Conservation (phyloP, 2,797 vertebrate species). For the Cossypha niveicapilla region DNA sequence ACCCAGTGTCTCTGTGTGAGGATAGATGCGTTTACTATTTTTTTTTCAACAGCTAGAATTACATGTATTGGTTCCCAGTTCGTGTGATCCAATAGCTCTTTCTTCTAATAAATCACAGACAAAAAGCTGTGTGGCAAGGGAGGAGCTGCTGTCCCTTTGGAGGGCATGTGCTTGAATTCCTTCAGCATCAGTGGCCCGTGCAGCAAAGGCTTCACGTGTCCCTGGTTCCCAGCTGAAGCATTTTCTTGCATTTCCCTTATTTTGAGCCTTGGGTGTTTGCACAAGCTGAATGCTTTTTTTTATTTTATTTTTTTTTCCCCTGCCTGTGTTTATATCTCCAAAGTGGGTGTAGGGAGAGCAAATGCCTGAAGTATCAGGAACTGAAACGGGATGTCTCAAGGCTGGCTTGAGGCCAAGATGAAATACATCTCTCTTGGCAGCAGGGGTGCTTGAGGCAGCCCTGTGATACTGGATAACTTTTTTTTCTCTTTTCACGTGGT, state of each 20-base stretch:
- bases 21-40: neutral
- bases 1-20: neutral
- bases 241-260: neutral
- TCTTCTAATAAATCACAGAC: neutral
- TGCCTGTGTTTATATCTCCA: constrained; percentile 10
- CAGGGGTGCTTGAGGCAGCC: constrained; percentile 44
- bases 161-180: neutral
- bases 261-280: neutral
- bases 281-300: neutral
- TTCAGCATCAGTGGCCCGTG: fast-evolving
- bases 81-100: neutral
- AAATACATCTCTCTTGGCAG: constrained; percentile 62
- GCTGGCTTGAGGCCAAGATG: constrained; percentile 49
- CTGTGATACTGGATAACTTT: constrained; percentile 48
- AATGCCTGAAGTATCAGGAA: constrained; percentile 51
- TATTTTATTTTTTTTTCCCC: neutral
- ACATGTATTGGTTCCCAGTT: neutral
- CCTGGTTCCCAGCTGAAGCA: neutral
- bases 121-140: neutral
- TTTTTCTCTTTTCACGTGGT: constrained; percentile 26
- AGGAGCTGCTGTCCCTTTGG: neutral
- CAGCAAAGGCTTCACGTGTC: neutral
- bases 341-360: constrained; percentile 28
- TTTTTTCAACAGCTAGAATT: neutral
- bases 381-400: constrained; percentile 48